Percentiles rank a stretch among this genome's conserved stretches.
Evolutionary conservation across 2,888 invertebrate genomes (phyloP).

Genomic region (Empis livida): DNA sequence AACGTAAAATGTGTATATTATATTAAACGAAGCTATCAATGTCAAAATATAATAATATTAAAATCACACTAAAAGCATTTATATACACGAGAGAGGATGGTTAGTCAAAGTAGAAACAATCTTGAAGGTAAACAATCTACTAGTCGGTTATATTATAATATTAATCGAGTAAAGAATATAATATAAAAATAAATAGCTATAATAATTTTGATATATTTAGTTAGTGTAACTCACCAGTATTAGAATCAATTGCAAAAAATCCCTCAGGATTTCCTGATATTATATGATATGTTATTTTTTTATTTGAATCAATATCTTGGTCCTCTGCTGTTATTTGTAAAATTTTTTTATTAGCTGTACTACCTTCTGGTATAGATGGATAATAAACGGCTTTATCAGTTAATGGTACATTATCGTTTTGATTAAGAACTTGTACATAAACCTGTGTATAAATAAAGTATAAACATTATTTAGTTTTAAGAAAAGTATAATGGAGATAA

Average conservation of each 20-base stretch:
- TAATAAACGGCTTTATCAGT: slow-evolving; percentile 77
- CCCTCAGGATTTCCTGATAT: slow-evolving; percentile 85
- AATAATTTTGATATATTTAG: neutral
- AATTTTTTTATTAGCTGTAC: slow-evolving; percentile 57
- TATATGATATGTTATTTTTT: slow-evolving; percentile 65
- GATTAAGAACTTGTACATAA: slow-evolving; percentile 73
- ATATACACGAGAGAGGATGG: too few species aligned
- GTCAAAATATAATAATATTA: too few species aligned
- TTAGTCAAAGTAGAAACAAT: too few species aligned
- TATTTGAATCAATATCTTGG: slow-evolving; percentile 57
- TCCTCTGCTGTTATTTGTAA: slow-evolving; percentile 66
- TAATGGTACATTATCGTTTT: slow-evolving; percentile 91
- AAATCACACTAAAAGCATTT: too few species aligned
- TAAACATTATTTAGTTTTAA: too few species aligned
- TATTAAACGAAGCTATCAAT: too few species aligned
- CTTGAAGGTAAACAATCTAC: too few species aligned
- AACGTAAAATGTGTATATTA: too few species aligned
- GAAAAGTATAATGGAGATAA: too few species aligned
- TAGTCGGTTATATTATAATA: too few species aligned
- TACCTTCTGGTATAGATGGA: slow-evolving; percentile 68
- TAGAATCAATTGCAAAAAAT: slow-evolving; percentile 74
- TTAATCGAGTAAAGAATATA: too few species aligned
- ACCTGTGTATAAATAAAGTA: slow-evolving; percentile 40
- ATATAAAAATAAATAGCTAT: too few species aligned
- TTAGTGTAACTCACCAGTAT: slow-evolving; percentile 52